Conservation (phyloP, 1,140 invertebrate genomes). For the Stenopsyche tienmushanensis region DNA sequence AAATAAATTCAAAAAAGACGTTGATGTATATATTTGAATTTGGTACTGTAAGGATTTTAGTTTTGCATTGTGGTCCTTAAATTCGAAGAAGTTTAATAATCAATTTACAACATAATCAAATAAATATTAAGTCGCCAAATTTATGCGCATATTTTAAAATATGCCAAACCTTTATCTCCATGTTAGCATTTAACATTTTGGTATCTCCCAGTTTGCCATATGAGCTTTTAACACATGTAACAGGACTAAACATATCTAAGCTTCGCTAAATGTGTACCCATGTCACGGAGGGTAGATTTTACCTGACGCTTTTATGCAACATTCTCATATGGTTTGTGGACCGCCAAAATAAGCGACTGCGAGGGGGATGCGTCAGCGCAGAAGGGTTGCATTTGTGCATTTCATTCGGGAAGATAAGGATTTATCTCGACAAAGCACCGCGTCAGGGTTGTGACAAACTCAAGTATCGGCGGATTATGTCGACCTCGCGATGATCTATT, state of each 20-base stretch:
- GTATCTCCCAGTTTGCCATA: constrained; percentile 9
- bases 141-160: too few species aligned
- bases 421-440: too few species aligned
- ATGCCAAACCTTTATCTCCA: too few species aligned
- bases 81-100: too few species aligned
- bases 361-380: background rate
- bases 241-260: background rate
- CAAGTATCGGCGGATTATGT: background rate
- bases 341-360: constrained; percentile 6
- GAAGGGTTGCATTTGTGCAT: background rate
- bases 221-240: constrained; percentile 22
- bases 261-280: constrained; percentile 14
- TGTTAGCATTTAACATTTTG: too few species aligned
- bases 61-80: too few species aligned
- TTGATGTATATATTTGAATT: too few species aligned
- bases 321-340: constrained; percentile 1
- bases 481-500: background rate
- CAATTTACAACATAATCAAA: too few species aligned
- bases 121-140: too few species aligned
- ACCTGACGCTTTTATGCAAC: constrained; percentile 10
- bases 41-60: too few species aligned
- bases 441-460: background rate
- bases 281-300: constrained; percentile 2
- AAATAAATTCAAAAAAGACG: too few species aligned
- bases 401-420: background rate